Conservation (phyloP, 2,797 vertebrate species). For the Mareca penelope region DNA sequence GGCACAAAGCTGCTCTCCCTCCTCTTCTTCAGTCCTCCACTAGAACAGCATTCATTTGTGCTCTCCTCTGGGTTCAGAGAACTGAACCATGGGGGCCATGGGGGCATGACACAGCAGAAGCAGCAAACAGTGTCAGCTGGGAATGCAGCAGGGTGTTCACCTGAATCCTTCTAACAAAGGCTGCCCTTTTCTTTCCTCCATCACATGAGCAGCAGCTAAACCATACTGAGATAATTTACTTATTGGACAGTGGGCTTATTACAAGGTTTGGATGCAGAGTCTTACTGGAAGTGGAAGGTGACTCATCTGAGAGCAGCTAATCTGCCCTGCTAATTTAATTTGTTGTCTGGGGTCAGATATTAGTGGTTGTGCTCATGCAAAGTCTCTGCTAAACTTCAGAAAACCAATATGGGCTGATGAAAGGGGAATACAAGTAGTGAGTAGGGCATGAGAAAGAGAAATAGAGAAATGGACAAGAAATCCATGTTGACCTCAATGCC, state of each 20-base stretch:
- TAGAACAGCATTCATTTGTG: neutral
- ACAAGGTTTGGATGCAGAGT: neutral
- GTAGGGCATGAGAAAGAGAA: neutral
- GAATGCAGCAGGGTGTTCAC: neutral
- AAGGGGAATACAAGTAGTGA: neutral
- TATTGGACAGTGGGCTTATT: neutral
- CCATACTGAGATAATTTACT: neutral
- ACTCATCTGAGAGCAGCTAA: neutral
- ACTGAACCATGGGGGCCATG: neutral
- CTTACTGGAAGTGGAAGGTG: constrained; percentile 3
- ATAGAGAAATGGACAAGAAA: neutral
- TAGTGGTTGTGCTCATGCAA: neutral
- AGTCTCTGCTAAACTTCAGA: neutral
- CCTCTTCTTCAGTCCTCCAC: neutral
- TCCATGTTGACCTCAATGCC: neutral
- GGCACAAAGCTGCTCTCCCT: neutral
- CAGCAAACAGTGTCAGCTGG: neutral
- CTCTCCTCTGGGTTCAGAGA: neutral
- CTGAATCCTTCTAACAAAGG: neutral
- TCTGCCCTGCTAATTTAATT: neutral
- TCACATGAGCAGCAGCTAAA: neutral
- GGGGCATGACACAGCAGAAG: neutral
- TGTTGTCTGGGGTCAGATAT: neutral
- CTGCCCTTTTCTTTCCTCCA: neutral
- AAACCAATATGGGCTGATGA: neutral